Evolutionary conservation across 2,113 vertebrate species (phyloP).

Genomic region (Heterochromis multidens): DNA sequence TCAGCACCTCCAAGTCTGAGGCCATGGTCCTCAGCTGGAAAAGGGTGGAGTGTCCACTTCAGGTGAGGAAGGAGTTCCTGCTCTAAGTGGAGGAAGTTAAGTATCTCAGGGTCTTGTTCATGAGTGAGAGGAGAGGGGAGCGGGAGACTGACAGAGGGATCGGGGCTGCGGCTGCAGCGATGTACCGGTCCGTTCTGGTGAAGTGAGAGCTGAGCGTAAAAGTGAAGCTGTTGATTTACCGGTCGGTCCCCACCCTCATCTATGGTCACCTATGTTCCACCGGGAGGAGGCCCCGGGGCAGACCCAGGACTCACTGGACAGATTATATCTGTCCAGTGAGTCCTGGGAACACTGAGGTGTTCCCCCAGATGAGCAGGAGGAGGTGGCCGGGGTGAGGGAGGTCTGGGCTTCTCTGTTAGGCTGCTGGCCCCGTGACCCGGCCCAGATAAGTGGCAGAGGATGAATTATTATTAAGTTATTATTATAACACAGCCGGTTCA

Average conservation of each 20-base stretch:
- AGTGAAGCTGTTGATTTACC: not conserved
- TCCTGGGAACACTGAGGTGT: not conserved
- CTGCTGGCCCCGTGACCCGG: no score
- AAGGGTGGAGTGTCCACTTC: not conserved
- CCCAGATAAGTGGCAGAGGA: fast-evolving
- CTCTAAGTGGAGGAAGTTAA: not conserved
- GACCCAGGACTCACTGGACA: no score
- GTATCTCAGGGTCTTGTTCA: not conserved
- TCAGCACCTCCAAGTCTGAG: not conserved
- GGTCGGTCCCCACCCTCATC: not conserved
- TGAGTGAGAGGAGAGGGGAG: not conserved
- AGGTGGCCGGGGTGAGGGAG: no score
- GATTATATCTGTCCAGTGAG: no score
- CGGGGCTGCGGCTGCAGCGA: not conserved
- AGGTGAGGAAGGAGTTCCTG: not conserved
- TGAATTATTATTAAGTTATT: not conserved
- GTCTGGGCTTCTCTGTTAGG: no score
- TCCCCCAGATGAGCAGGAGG: no score
- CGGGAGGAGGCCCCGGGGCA: not conserved
- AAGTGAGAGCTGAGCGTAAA: not conserved
- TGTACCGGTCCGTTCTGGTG: fast-evolving
- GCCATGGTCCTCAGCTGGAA: not conserved
- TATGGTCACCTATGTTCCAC: not conserved
- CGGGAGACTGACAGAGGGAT: not conserved
- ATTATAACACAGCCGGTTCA: not conserved